Base-by-base conservation (phyloP, 2,797 vertebrate species). In the Tinamus major region DNA sequence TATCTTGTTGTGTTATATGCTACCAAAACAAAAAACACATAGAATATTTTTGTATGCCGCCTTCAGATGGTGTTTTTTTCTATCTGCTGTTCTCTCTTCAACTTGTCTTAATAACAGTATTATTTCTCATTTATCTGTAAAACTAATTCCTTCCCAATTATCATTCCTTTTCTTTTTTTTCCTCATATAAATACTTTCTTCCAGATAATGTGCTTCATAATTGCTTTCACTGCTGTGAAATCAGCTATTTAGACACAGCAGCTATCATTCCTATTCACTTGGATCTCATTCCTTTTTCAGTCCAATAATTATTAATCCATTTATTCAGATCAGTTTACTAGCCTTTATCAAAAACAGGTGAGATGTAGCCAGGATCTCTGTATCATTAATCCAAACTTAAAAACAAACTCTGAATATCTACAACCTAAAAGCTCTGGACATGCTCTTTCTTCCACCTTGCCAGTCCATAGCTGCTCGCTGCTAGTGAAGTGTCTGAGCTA, bases 41-140 rank as follows among this genome's bases (percentile, higher is more conserved):
- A 48, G 6, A 46, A 1, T 35, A 18, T 31, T 46, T 39, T 81
- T 86, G 56, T 48, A 42, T 90, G 62, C 24, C 64, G 13, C 4
- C 9, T 79, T 83, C 41, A 56, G 33, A 78, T 7, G 39, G n/a
- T 41, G 23, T 67, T 87, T 88, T 91, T 64, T 91, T 64, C 9
- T 84, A 55, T 13, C 20, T 87, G 35, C 6, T 74, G 4, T 17
- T 80, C 21, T 75, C 49, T 83, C 42, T 26, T 77, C 18, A 37
- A 37, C 10, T 12, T 12, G n/a, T 3, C 78, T 91, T 77, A 39
- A 75, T 90, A 62, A 7, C 16, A 35, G 15, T 16, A 69, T 58
- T 76, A 72, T 49, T 55, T 75, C 39, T 41, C 42, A 12, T 4
- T 10, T 59, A 31, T 24, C 42, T 31, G 69, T n/a, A 90, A 93